These are phyloP conservation scores for Rallus crepitans DNA, from an alignment of 2,797 vertebrate species.

Conservation along the genomic window DNA sequence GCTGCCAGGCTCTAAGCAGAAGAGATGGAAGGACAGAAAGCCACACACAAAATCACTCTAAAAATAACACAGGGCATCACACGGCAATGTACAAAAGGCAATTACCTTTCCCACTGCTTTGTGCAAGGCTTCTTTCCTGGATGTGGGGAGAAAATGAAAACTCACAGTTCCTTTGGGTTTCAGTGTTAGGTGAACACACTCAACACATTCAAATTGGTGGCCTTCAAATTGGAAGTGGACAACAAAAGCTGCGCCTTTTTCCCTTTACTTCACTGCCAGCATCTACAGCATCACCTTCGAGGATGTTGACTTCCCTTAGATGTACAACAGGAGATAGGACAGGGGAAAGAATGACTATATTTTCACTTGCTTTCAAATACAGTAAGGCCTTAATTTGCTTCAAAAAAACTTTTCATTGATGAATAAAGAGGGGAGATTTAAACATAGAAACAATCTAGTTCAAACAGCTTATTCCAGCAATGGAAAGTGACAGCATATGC, in stretches of 20 bases:
- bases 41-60: neutral
- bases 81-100: neutral
- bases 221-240: neutral
- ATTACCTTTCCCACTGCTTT: neutral
- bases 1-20: neutral
- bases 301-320: neutral
- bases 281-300: neutral
- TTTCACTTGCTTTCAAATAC: constrained; percentile 55
- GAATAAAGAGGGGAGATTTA: constrained; percentile 47
- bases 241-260: neutral
- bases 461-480: constrained; percentile 62
- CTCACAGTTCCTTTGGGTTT: neutral
- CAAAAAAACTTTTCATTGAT: constrained; percentile 70
- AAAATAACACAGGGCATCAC: neutral
- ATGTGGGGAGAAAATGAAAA: neutral
- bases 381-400: constrained; percentile 59
- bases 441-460: constrained; percentile 49
- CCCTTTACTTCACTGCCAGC: neutral
- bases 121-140: neutral
- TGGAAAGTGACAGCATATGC: constrained; percentile 73
- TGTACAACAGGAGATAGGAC: neutral
- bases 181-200: neutral
- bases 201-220: neutral
- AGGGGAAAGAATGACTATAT: neutral
- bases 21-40: constrained; percentile 3